Percentiles rank a stretch among this genome's conserved stretches.
phyloP scores from a whole-genome alignment of 2,113 vertebrate genomes.

The Poeciliopsis prolifica region DNA sequence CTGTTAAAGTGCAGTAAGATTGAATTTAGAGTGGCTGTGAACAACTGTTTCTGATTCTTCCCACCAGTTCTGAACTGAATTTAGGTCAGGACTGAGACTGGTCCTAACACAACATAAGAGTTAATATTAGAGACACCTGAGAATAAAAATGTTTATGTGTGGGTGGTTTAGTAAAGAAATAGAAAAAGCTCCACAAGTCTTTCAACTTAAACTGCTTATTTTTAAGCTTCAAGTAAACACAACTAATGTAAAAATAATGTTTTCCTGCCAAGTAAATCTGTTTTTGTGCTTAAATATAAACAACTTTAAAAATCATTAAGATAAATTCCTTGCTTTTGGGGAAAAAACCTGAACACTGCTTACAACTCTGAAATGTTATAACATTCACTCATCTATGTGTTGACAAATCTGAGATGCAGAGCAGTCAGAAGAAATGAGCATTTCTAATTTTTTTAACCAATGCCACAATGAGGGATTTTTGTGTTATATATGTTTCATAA shows the following conservation, averaged over 20 bases:
- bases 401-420: background rate
- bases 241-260: background rate
- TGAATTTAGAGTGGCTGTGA: background rate
- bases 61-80: background rate
- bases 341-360: background rate
- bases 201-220: background rate
- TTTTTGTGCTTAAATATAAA: background rate
- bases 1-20: background rate
- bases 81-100: background rate
- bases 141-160: background rate
- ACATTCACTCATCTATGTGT: background rate
- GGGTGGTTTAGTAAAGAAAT: background rate
- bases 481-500: no score
- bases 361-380: background rate
- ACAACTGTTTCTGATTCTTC: background rate
- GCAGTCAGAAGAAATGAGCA: no score
- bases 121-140: background rate
- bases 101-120: background rate
- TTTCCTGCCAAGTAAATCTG: background rate
- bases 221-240: background rate
- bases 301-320: background rate
- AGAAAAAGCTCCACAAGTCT: background rate
- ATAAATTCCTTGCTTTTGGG: background rate
- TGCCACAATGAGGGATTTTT: no score
- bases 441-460: no score